A percentile compares a stretch with the other conserved stretches of the same genome.
These are phyloP conservation scores for Anolis apletophallus DNA, from an alignment of 2,797 vertebrate species.

Conservation along the genomic window DNA sequence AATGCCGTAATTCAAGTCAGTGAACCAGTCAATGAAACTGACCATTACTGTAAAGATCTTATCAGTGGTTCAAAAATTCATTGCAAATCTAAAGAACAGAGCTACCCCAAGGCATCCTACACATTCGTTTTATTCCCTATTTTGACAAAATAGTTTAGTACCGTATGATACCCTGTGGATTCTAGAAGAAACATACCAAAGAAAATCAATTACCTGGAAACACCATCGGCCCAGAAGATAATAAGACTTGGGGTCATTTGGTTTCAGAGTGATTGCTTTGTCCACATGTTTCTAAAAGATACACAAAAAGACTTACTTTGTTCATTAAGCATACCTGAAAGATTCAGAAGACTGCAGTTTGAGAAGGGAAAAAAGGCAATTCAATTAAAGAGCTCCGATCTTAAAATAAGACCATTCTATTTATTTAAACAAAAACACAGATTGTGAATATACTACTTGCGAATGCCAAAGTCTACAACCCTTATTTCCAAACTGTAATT, in stretches of 20 bases:
- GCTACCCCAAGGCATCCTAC: not conserved
- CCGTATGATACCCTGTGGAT: not conserved
- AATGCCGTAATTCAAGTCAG: not conserved
- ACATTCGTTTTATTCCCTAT: not conserved
- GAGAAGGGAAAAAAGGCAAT: not conserved
- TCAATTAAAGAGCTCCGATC: rapidly evolving
- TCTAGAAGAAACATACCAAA: not conserved
- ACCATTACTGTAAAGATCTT: not conserved
- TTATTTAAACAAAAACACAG: not conserved
- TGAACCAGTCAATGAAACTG: not conserved
- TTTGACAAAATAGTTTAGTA: not conserved
- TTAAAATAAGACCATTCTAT: not conserved
- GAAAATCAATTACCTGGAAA: constrained; percentile 75
- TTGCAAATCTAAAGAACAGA: not conserved
- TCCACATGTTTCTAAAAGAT: constrained; percentile 79
- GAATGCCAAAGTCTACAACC: not conserved
- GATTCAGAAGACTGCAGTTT: not conserved
- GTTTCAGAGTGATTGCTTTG: constrained; percentile 81
- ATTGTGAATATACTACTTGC: not conserved
- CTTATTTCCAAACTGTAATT: too few species aligned
- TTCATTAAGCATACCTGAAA: rapidly evolving
- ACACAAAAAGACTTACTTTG: rapidly evolving
- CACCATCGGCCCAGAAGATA: constrained; percentile 84
- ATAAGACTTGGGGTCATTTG: constrained; percentile 76
- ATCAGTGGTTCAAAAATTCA: not conserved